Percentiles rank a stretch among this genome's conserved stretches.
phyloP scores from a whole-genome alignment of 2,888 invertebrate genomes.

The Phyto melanocephala region DNA sequence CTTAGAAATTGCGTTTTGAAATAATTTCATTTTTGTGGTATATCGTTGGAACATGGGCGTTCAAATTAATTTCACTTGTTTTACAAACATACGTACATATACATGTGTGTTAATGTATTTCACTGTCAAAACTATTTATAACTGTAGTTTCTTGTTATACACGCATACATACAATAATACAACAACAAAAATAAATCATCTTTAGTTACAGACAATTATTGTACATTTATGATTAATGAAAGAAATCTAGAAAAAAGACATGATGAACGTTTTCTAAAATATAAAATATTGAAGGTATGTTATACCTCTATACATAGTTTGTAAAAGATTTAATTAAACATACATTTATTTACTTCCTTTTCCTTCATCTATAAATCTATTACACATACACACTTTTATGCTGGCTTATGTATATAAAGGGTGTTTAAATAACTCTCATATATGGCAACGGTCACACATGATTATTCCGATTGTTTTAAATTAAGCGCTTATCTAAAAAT shows the following conservation, averaged over 20 bases:
- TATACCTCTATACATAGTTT: background rate
- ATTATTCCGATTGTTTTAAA: too few species aligned
- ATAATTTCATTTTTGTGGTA: background rate
- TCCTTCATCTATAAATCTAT: constrained; percentile 13
- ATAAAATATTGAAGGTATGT: background rate
- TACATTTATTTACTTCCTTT: constrained; percentile 14
- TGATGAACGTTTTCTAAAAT: background rate
- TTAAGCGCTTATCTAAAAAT: too few species aligned
- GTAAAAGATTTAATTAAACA: constrained; percentile 39
- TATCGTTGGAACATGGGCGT: background rate
- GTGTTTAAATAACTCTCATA: too few species aligned
- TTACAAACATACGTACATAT: background rate
- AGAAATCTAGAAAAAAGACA: background rate
- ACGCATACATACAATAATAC: background rate
- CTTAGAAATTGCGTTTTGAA: background rate
- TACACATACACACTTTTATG: background rate
- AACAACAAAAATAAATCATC: constrained; percentile 18
- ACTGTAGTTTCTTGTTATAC: background rate
- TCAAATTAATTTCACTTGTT: constrained; percentile 6
- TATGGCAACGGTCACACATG: too few species aligned
- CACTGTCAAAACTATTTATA: background rate
- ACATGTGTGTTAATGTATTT: background rate
- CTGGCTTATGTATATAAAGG: too few species aligned
- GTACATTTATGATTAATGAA: constrained; percentile 43
- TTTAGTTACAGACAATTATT: constrained; percentile 31